Evolutionary conservation across 2,113 vertebrate species (phyloP).

Genomic region (Cyrtonyx montezumae): DNA sequence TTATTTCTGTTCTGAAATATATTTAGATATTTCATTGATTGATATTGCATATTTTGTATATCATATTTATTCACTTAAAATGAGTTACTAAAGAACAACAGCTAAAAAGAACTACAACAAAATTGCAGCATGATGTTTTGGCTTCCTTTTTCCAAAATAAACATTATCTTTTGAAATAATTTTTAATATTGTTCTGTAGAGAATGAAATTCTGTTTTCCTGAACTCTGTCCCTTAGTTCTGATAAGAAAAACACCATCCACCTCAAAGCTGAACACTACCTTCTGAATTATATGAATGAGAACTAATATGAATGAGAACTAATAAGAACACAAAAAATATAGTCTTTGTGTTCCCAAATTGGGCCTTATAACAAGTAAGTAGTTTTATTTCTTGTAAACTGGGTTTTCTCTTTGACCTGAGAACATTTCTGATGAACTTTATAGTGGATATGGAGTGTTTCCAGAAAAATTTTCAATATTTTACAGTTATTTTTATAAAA

Average conservation of each 20-base stretch:
- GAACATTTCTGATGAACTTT: neutral
- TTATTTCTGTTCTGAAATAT: neutral
- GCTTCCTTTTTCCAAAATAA: neutral
- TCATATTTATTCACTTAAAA: neutral
- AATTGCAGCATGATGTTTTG: neutral
- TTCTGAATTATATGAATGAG: accelerated
- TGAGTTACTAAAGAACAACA: neutral
- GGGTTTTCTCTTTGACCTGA: neutral
- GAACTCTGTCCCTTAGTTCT: neutral
- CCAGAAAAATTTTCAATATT: neutral
- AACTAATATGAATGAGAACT: neutral
- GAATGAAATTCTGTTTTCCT: neutral
- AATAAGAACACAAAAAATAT: neutral
- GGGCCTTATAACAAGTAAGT: neutral
- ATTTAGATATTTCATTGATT: neutral
- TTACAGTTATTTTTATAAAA: neutral
- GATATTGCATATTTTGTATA: neutral
- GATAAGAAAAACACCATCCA: accelerated
- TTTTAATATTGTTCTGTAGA: neutral
- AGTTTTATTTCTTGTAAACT: neutral
- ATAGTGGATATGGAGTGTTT: neutral
- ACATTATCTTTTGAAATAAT: neutral
- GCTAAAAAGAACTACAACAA: neutral
- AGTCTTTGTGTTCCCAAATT: neutral
- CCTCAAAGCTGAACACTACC: neutral